phyloP scores from a whole-genome alignment of 2,797 vertebrate species.

The Lophius americanus region DNA sequence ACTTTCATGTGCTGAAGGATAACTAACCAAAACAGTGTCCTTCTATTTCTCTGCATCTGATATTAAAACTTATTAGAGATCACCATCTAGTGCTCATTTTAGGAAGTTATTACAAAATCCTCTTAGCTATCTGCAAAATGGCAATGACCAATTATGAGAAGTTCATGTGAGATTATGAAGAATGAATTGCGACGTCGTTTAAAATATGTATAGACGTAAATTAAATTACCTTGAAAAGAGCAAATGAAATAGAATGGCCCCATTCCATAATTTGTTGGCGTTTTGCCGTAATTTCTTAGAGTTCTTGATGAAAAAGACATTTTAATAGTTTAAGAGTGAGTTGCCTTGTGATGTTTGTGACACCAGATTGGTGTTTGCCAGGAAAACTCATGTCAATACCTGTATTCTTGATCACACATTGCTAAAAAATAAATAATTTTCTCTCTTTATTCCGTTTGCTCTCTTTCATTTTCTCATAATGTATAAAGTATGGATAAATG shows the following conservation, averaged over 20 bases:
- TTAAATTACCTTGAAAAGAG: not conserved
- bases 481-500: not conserved
- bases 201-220: not conserved
- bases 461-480: not conserved
- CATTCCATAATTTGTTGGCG: not conserved
- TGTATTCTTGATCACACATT: conserved; percentile 10
- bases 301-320: too few species aligned
- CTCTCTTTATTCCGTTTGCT: not conserved
- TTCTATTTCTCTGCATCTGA: not conserved
- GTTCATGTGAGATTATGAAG: not conserved
- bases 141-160: not conserved
- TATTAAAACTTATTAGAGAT: conserved; percentile 34
- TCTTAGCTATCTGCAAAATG: not conserved
- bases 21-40: not conserved
- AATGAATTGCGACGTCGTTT: not conserved
- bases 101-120: not conserved
- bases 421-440: not conserved
- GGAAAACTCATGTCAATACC: not conserved
- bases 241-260: not conserved
- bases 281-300: too few species aligned
- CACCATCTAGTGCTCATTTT: conserved; percentile 56
- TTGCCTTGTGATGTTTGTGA: too few species aligned
- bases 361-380: conserved; percentile 1
- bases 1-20: not conserved
- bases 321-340: too few species aligned